phyloP scores from a whole-genome alignment of 2,113 vertebrate genomes.

The Circaetus gallicus region DNA sequence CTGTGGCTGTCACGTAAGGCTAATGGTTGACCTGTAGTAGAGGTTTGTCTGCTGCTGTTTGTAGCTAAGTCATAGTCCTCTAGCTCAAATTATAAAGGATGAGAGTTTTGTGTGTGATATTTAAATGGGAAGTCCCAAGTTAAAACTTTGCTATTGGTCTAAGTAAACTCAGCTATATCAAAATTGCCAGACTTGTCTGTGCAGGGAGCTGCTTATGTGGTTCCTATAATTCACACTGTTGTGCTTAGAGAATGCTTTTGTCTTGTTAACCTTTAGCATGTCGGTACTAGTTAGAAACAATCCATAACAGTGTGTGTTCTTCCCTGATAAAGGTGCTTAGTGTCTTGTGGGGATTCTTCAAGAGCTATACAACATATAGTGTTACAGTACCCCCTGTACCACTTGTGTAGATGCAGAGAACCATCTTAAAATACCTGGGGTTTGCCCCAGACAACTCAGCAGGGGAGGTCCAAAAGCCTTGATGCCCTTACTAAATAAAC shows the following conservation, averaged over 20 bases:
- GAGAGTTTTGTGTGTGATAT: neutral
- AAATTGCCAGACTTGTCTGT: neutral
- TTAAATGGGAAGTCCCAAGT: neutral
- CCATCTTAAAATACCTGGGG: neutral
- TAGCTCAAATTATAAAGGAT: neutral
- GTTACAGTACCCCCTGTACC: neutral
- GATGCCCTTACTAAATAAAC: neutral
- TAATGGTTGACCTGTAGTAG: neutral
- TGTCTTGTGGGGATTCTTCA: neutral
- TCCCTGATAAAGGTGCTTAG: neutral
- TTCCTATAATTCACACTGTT: neutral
- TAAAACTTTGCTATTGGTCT: neutral
- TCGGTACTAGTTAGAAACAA: neutral
- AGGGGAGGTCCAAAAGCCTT: neutral
- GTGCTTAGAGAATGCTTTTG: neutral
- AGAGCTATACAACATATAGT: neutral
- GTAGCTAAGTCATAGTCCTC: neutral
- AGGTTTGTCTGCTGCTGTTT: neutral
- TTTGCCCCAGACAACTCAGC: neutral
- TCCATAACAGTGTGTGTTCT: neutral
- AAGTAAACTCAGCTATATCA: neutral
- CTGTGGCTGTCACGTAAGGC: neutral
- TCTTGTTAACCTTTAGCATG: neutral
- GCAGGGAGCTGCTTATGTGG: neutral
- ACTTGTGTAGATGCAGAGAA: neutral